phyloP scores from a whole-genome alignment of 2,888 invertebrate species.

The Drosophila quasianomalipes region DNA sequence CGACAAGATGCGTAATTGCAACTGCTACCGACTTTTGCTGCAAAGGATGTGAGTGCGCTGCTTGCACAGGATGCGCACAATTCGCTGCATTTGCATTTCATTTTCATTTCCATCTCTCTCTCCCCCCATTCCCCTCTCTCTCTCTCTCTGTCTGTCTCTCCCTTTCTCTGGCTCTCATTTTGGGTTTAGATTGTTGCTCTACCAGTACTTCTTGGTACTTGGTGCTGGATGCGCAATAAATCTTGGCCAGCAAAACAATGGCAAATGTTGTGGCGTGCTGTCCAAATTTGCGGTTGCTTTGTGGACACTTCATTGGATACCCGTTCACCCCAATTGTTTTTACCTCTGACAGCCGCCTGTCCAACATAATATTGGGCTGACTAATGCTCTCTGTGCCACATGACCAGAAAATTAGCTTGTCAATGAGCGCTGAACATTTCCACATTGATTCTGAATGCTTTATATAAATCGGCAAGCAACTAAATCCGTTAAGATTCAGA shows the following conservation, averaged over 20 bases:
- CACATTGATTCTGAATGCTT: background rate
- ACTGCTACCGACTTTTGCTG: slow-evolving; percentile 57
- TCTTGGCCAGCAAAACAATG: slow-evolving; percentile 78
- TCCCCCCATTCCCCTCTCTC: background rate
- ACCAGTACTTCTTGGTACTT: background rate
- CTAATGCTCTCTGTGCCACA: slow-evolving; percentile 27
- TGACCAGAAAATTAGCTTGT: slow-evolving; percentile 39
- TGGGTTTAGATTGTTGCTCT: background rate
- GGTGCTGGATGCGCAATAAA: slow-evolving; percentile 59
- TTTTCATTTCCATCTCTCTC: slow-evolving; percentile 1
- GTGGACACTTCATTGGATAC: slow-evolving; percentile 74
- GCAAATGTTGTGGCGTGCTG: slow-evolving; percentile 68
- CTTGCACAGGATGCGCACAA: slow-evolving; percentile 69
- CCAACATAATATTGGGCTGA: slow-evolving; percentile 49
- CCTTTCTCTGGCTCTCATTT: background rate
- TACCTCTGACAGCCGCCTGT: slow-evolving; percentile 56
- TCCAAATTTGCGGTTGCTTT: slow-evolving; percentile 62
- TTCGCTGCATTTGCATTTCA: slow-evolving; percentile 62
- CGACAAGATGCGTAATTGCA: slow-evolving; percentile 82
- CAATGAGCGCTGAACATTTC: slow-evolving; percentile 23
- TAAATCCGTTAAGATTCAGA: background rate
- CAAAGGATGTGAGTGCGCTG: slow-evolving; percentile 37
- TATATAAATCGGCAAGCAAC: background rate
- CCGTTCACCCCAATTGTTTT: slow-evolving; percentile 45
- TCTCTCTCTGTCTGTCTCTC: background rate